A percentile compares a stretch with the other conserved stretches of the same genome.
phyloP scores from a whole-genome alignment of 2,113 vertebrate species.

The Mesitornis unicolor region DNA sequence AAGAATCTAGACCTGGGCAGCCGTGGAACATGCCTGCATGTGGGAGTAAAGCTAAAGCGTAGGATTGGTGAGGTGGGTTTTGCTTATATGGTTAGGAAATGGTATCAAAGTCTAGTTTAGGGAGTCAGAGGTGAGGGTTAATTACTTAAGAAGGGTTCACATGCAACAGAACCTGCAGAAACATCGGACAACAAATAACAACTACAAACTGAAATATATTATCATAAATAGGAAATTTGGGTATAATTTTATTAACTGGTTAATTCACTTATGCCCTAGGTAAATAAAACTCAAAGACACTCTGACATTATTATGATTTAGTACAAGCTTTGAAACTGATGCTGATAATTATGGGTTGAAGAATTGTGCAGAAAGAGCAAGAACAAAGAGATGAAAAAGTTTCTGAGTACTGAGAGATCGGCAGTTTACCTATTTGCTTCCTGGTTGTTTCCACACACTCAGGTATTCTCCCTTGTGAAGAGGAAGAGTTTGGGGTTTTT shows the following conservation, averaged over 20 bases:
- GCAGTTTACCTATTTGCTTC: not conserved
- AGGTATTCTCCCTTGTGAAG: not conserved
- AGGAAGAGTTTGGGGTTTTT: rapidly evolving
- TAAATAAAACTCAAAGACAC: not conserved
- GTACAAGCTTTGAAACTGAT: not conserved
- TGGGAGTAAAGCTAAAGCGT: not conserved
- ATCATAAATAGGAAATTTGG: not conserved
- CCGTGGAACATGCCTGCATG: rapidly evolving
- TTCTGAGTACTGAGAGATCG: not conserved
- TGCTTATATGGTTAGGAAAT: not conserved
- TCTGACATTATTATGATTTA: not conserved
- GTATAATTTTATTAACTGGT: not conserved
- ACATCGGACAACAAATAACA: not conserved
- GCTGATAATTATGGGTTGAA: not conserved
- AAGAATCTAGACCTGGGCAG: not conserved
- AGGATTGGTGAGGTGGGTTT: not conserved
- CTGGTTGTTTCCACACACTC: not conserved
- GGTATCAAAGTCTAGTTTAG: not conserved
- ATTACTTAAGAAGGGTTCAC: not conserved
- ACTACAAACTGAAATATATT: rapidly evolving
- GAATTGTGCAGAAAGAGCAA: not conserved
- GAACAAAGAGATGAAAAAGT: not conserved
- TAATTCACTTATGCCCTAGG: not conserved
- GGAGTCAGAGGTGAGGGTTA: not conserved
- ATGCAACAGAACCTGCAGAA: not conserved